Base-by-base conservation (phyloP, 64 coral and sea anemone genomes). In the Pachyseris speciosa region DNA sequence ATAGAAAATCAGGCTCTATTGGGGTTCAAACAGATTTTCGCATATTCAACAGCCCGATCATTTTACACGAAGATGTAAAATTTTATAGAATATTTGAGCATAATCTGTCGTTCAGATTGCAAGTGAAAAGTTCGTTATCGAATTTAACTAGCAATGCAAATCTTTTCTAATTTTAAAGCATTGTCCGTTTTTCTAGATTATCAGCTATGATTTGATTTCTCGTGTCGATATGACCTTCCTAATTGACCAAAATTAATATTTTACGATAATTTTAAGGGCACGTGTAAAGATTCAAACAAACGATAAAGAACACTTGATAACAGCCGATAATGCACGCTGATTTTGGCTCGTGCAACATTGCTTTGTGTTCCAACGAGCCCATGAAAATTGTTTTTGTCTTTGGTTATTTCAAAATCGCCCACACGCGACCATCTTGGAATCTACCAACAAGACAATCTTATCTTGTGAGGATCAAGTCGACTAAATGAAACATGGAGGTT, bases 191-290 rank as follows among this genome's bases (percentile, higher is more conserved):
- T 58, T 63, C 2, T 39, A 25, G 77, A 81, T 81, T 63, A 81
- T 81, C 31, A 20, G 6, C 29, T 81, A 15, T 61, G 34, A 81
- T 79, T 74, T 79, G 47, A 79, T 79, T 79, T 81, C 57, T 81
- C 77, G 53, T 19, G 77, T 9, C 26, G 77, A 81, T 81, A 81
- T 81, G 77, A 81, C 77, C 51, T 81, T 61, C 31, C 77, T 81
- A 61, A 81, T 81, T 81, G 53, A 81, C 52, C 57, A 58, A 81
- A 63, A 63, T 81, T 57, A 81, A 81, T 81, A 39, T 81, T 81
- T 81, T 10, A 81, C 55, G 53, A 81, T 81, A 81, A 81, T 81
- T 81, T 27, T 22, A 61, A 61, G 77, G 77, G 77, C 77, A 81
- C 77, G 77, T 81, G 77, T 34, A 25, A 36, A 81, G 53, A 63